Evolutionary conservation across 2,797 vertebrate genomes (phyloP), one percentile per base, ranked within the genome.

Genomic region (Bovichtus diacanthus): DNA sequence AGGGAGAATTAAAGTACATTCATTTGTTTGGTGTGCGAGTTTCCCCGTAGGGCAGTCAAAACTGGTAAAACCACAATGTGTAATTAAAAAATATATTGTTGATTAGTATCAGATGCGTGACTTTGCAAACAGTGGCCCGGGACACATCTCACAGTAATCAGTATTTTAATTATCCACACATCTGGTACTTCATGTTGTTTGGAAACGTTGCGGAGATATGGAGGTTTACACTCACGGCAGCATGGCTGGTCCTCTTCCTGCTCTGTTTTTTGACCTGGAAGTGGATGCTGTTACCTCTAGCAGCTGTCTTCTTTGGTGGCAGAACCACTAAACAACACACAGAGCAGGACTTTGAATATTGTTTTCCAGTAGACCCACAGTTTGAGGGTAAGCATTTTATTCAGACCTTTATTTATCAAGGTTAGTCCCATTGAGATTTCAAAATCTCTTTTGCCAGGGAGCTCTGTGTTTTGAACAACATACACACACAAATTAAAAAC

Each of bases 301-400:
- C 19, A 2, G 41, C 61, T 31, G 56, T 62, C 25, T 46, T 78
- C 74, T 81, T 77, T 62, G 68, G 61, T 27, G 87, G 80, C 19
- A 82, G 49, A 41, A 59, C 39, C 55, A 89, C 91, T 91, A 27
- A 78, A 82, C 15, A 65, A 67, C 9, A 84, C 47, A 85, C 21
- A 74, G 23, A 83, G 19, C 46, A 13, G 1, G 3, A 27, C 16
- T 3, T 21, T 67, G 13, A 74, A 34, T 36, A 47, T 49, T 2
- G 18, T 41, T 16, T 51, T 62, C 54, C 27, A 68, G 15, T 9
- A 38, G 21, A 63, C 8, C 27, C 31, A 50, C 23, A 70, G 36
- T 79, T 55, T 58, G 21, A 11, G 16, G 2, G 1, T 9, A 31
- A 39, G n/a, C 74, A 6, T 16, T 16, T 58, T n/a, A n/a, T n/a